Base-by-base conservation (phyloP, 2,888 invertebrate species). In the Hydroisotoma schaefferi region DNA sequence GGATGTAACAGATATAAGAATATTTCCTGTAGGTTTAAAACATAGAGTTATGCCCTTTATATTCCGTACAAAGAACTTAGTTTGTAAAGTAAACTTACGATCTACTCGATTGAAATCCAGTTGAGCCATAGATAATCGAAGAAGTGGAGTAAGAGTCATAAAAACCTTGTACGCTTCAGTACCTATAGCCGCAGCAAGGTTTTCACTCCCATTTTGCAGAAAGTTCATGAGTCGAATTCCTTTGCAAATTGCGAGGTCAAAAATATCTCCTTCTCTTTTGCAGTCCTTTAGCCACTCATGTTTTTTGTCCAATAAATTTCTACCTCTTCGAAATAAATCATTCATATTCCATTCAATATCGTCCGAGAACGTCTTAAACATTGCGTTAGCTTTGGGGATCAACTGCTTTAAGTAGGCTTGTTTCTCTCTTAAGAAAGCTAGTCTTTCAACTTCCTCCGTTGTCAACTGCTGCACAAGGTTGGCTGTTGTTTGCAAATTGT, bases 101-200 rank as follows among this genome's bases (percentile, higher is more conserved):
- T 52, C 37, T n/a, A 33, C 29, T 15, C 37, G 27, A 22, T 27
- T 52, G 2, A 52, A 37, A 20, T 52, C 23, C 15, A 52, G 20
- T 20, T 33, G 8, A 15, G 6, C 18, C 37, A 52, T 29, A 23
- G 18, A 20, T 18, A 37, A 12, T 4, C 37, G 27, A 37, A 52
- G 22, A 2, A 22, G 2, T 2, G 51, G 33, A 2, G 22, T 29
- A 18, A 52, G 20, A 22, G 12, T 20, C 33, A 52, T 29, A 23
- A 20, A 52, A 3, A 20, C 29, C 22, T 52, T 52, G 37, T 52
- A 52, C 6, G 37, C 51, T n/a, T 52, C 51, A n/a, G 51, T 52
- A 20, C 51, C 51, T 5, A 52, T n/a, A 4, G 37, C 37, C 18
- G 51, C 51, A 20, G 51, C 51, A 33, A 52, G 37, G n/a, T 52